Base-by-base conservation (phyloP, 2,797 vertebrate species). In the Avahi laniger region DNA sequence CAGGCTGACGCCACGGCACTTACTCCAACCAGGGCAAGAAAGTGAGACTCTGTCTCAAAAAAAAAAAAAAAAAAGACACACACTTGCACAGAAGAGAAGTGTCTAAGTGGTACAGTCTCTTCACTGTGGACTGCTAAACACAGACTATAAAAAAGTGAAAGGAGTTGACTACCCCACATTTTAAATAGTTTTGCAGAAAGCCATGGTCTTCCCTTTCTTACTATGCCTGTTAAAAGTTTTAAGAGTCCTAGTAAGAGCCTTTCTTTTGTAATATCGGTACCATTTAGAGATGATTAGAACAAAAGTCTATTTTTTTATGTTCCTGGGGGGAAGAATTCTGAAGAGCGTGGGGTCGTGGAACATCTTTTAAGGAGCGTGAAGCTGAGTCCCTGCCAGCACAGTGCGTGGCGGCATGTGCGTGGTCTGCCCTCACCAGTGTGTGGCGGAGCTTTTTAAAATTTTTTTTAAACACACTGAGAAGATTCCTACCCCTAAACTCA, bases 401-500 rank as follows among this genome's bases (percentile, higher is more conserved):
- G 48, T 5, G 48, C 15, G 4, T 2, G 24, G 35, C 79, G 12
- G 48, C 10, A 7, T 0, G 9, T 14, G 5, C 8, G 4, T 2
- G 24, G 35, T 33, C 35, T 48, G n/a, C 50, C 50, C 20, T 33
- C 24, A 11, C 57, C 43, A 20, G 4, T 11, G 28, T 26, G 67
- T n/a, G 35, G 61, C n/a, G 28, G 61, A n/a, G 35, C 30, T n/a
- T n/a, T 75, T 38, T 12, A 7, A 43, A 43, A 43, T 7, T 50
- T 52, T 43, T 61, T 78, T n/a, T 52, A 13, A 61, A 61, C 28
- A 46, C n/a, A 12, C 0, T 9, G 9, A 59, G 24, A 48, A 2
- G 38, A 43, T 52, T 80, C 38, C 5, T 28, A 30, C n/a, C 46
- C 38, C 48, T 57, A 24, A 26, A 35, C 30, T 61, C 80, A 28